A percentile compares a stretch with the other conserved stretches of the same genome.
Conservation (phyloP, 2,888 invertebrate species). For the Phymatocera aterrima region DNA sequence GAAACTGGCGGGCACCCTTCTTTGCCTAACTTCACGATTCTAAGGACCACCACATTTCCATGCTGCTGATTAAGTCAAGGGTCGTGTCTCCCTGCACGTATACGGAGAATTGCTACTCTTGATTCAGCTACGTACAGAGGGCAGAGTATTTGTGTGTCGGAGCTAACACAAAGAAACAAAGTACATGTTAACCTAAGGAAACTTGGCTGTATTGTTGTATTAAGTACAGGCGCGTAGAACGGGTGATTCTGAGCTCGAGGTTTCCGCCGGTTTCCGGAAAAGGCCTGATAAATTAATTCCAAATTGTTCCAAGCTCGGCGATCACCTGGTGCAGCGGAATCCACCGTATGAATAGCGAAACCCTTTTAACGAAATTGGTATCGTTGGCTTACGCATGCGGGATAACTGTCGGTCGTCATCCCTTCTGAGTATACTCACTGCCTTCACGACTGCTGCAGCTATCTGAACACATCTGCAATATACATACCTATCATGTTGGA, state of each 20-base stretch:
- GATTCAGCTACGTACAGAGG: background rate
- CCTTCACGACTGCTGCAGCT: background rate
- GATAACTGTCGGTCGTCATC: conserved; percentile 56
- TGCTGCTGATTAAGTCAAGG: conserved; percentile 38
- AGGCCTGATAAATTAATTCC: conserved; percentile 18
- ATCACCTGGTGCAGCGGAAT: conserved; percentile 41
- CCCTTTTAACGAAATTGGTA: conserved; percentile 73
- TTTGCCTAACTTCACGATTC: background rate
- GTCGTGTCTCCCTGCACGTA: conserved; percentile 13
- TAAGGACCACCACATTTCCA: conserved; percentile 17
- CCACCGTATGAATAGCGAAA: conserved; percentile 65
- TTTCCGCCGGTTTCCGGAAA: conserved; percentile 10
- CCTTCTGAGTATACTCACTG: background rate
- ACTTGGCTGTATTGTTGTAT: background rate
- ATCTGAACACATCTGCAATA: background rate
- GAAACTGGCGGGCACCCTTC: background rate
- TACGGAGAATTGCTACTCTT: background rate
- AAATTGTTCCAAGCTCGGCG: conserved; percentile 6
- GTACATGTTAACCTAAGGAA: background rate
- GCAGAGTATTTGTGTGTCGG: too few species aligned
- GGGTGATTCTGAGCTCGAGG: background rate
- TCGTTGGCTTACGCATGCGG: conserved; percentile 60
- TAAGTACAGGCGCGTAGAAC: background rate
- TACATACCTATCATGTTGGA: background rate
- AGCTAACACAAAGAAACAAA: background rate